Conservation (phyloP, 2,113 vertebrate genomes). For the Aviceda subcristata region DNA sequence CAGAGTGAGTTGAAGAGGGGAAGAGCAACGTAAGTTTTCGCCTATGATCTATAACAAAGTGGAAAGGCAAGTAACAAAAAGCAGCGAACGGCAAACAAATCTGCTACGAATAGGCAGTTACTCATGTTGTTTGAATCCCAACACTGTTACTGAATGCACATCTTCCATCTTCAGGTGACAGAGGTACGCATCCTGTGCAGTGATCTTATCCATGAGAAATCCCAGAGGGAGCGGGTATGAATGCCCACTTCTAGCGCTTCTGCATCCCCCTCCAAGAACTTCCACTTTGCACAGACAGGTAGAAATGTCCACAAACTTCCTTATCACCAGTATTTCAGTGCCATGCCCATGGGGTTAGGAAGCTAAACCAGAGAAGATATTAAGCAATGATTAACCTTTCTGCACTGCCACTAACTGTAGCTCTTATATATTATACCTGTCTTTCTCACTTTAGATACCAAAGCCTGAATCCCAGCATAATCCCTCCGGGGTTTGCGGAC, state of each 20-base stretch:
- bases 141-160: not conserved
- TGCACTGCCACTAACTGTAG: not conserved
- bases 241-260: not conserved
- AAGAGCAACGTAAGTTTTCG: not conserved
- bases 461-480: conserved; percentile 47
- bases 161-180: not conserved
- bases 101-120: not conserved
- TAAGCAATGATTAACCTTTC: not conserved
- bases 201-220: not conserved
- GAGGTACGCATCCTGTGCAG: not conserved
- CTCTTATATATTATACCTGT: not conserved
- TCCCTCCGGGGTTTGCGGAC: conserved; percentile 27
- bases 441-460: conserved; percentile 16
- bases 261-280: not conserved
- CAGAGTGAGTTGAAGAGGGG: not conserved
- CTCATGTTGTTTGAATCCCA: not conserved
- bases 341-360: not conserved
- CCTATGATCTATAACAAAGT: not conserved
- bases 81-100: not conserved
- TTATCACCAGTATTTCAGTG: not conserved
- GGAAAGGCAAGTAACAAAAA: not conserved
- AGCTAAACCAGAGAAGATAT: not conserved
- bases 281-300: not conserved
- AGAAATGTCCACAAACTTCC: not conserved
- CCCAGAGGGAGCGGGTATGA: not conserved